Percentiles rank a stretch among this genome's conserved stretches.
Evolutionary conservation across 2,888 invertebrate genomes (phyloP).

Genomic region (Sturmia bella): DNA sequence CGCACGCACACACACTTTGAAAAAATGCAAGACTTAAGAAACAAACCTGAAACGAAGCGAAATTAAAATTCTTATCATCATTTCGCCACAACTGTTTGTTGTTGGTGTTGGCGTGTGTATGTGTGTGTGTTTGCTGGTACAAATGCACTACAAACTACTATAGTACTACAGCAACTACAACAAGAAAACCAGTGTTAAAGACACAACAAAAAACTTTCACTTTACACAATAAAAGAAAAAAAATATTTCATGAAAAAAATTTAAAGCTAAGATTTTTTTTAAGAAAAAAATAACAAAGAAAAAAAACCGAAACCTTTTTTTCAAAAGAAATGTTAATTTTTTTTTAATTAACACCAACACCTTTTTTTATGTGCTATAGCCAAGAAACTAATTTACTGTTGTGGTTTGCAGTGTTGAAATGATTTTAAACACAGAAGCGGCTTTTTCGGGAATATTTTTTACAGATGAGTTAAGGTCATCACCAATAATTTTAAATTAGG

Average conservation of each 20-base stretch:
- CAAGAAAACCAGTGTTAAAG: constrained; percentile 31
- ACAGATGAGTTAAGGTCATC: too few relatives aligned
- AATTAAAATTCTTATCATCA: constrained; percentile 76
- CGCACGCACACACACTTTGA: not conserved
- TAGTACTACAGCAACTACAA: constrained; percentile 62
- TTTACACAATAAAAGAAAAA: constrained; percentile 55
- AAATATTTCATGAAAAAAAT: not conserved
- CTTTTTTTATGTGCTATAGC: not conserved
- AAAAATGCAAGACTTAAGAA: constrained; percentile 64
- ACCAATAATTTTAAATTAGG: too few relatives aligned
- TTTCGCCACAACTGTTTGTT: constrained; percentile 28
- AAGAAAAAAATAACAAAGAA: constrained; percentile 8
- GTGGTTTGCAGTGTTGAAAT: too few relatives aligned
- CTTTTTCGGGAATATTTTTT: not conserved
- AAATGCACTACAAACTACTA: constrained; percentile 42
- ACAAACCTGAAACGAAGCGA: constrained; percentile 66
- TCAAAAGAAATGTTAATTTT: constrained; percentile 27
- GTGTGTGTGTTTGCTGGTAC: constrained; percentile 14
- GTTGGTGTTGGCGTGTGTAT: not conserved
- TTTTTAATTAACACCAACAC: constrained; percentile 46
- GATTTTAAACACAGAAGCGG: too few relatives aligned
- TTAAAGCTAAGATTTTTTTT: not conserved
- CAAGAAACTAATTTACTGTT: too few relatives aligned
- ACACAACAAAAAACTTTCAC: constrained; percentile 67
- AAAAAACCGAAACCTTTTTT: constrained; percentile 5